These are phyloP conservation scores for Hypolimnas misippus DNA, from an alignment of 2,888 invertebrate species.

Conservation along the genomic window DNA sequence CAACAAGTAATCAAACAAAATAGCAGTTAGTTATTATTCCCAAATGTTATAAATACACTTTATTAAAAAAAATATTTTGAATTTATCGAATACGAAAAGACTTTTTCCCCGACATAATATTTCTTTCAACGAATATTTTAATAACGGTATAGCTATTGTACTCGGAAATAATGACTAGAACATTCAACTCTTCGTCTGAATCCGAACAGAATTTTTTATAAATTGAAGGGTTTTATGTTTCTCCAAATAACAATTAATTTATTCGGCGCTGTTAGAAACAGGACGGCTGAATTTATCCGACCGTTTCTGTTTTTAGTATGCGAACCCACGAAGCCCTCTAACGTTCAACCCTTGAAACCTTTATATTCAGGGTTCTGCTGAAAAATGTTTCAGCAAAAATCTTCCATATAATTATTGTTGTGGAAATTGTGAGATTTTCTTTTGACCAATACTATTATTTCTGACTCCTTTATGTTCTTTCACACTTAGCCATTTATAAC, in stretches of 20 bases:
- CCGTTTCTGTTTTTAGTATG: slow-evolving; percentile 31
- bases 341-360: slow-evolving; percentile 27
- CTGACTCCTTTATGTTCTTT: too few species aligned
- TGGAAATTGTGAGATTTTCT: too few species aligned
- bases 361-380: slow-evolving; percentile 14
- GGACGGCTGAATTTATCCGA: slow-evolving; percentile 24
- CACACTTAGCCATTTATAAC: too few species aligned
- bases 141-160: not conserved
- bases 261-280: slow-evolving; percentile 16
- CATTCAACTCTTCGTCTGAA: not conserved
- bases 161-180: not conserved
- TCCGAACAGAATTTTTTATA: not conserved
- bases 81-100: too few species aligned
- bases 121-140: not conserved
- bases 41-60: too few species aligned
- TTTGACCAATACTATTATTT: too few species aligned
- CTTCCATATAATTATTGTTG: too few species aligned
- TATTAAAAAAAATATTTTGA: too few species aligned
- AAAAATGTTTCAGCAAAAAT: too few species aligned
- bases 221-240: not conserved
- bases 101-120: too few species aligned
- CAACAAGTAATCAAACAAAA: too few species aligned
- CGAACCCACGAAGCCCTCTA: slow-evolving; percentile 25
- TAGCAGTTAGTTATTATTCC: too few species aligned
- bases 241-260: slow-evolving; percentile 7